Percentiles rank a stretch among this genome's conserved stretches.
Conservation (phyloP, 2,797 vertebrate genomes). For the Oceanodroma leucorhoa region DNA sequence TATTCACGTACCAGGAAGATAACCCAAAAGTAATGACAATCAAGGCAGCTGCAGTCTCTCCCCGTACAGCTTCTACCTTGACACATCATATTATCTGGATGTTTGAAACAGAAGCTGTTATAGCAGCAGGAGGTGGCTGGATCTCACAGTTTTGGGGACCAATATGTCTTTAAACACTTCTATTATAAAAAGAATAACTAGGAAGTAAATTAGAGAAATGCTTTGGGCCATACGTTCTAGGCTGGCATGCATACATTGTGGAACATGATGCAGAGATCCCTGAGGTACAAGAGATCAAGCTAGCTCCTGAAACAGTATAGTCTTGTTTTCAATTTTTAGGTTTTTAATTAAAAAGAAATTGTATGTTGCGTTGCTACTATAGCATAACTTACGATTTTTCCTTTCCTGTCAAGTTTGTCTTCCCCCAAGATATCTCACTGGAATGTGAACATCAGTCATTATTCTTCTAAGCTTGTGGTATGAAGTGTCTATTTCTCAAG, state of each 20-base stretch:
- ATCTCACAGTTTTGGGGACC: neutral
- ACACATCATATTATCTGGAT: neutral
- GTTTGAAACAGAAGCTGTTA: neutral
- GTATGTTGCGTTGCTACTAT: neutral
- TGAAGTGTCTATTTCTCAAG: neutral
- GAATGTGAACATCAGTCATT: neutral
- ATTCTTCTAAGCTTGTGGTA: neutral
- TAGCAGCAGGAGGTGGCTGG: neutral
- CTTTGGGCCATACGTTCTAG: fast-evolving
- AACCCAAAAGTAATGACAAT: neutral
- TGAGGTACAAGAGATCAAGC: neutral
- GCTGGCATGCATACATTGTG: neutral
- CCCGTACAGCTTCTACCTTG: neutral
- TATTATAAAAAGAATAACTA: neutral
- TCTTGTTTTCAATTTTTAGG: neutral
- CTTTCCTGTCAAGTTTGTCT: neutral
- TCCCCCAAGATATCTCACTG: neutral
- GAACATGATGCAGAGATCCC: neutral
- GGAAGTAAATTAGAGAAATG: neutral
- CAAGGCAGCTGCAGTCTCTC: neutral
- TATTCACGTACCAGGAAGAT: neutral
- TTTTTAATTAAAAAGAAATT: neutral
- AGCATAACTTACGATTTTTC: neutral
- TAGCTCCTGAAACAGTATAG: neutral
- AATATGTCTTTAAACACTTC: neutral